A percentile compares a stretch with the other conserved stretches of the same genome.
Conservation (phyloP, 2,113 vertebrate species). For the Tetrax tetrax region DNA sequence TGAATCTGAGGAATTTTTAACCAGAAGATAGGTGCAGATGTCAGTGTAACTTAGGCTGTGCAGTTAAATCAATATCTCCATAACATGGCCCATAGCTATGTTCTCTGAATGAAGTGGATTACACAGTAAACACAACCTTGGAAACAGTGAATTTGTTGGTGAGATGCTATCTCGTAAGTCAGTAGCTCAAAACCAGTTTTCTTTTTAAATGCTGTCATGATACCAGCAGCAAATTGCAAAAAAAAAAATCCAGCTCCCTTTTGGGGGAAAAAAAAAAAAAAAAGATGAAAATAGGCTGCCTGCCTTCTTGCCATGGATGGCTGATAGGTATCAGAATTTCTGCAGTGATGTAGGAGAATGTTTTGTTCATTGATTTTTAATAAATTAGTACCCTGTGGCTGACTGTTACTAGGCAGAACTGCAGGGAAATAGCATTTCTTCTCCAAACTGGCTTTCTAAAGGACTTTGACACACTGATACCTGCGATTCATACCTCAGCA, state of each 20-base stretch:
- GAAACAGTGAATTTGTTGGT: slow-evolving; percentile 35
- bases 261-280: not conserved
- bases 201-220: slow-evolving; percentile 3
- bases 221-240: not conserved
- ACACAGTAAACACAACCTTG: not conserved
- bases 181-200: slow-evolving; percentile 10
- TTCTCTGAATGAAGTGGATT: slow-evolving; percentile 29
- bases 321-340: not conserved
- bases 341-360: not conserved
- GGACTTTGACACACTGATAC: not conserved
- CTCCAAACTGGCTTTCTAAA: not conserved
- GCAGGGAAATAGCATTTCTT: not conserved
- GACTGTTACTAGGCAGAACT: not conserved
- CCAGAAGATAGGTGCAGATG: not conserved
- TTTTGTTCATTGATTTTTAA: not conserved
- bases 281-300: not conserved
- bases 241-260: not conserved
- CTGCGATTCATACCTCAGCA: not conserved
- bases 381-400: not conserved
- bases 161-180: slow-evolving; percentile 14
- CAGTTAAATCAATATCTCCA: not conserved
- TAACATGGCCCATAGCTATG: not conserved
- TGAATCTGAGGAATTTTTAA: not conserved
- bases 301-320: not conserved
- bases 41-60: not conserved